These are phyloP conservation scores for Altica lythri DNA, from an alignment of 2,888 invertebrate species.

Conservation along the genomic window DNA sequence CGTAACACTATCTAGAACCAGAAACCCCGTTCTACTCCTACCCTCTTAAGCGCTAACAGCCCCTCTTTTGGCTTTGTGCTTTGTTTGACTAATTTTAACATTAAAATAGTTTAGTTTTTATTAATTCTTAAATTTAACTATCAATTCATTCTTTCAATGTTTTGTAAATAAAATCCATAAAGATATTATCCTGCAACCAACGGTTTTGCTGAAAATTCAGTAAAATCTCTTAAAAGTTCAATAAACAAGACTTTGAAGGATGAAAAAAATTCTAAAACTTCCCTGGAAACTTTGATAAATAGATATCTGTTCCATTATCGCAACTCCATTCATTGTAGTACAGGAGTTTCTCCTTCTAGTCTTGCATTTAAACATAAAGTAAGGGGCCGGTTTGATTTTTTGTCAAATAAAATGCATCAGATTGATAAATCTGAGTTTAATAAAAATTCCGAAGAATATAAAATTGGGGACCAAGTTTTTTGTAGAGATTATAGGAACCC, in stretches of 20 bases:
- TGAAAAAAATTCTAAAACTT: not conserved
- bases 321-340: not conserved
- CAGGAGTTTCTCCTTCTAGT: not conserved
- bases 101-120: too few species aligned
- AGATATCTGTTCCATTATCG: not conserved
- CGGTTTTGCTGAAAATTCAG: not conserved
- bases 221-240: constrained; percentile 3
- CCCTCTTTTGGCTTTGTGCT: too few species aligned
- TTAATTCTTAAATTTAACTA: too few species aligned
- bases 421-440: not conserved
- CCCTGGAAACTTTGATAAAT: not conserved
- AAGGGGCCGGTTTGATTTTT: constrained; percentile 9
- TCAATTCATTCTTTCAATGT: too few species aligned
- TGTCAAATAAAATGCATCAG: not conserved
- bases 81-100: too few species aligned
- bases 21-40: not conserved
- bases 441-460: constrained; percentile 10
- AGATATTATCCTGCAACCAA: not conserved
- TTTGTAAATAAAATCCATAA: too few species aligned
- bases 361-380: constrained; percentile 13
- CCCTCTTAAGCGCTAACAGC: too few species aligned
- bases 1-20: not conserved
- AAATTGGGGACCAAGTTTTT: constrained; percentile 7
- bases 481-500: constrained; percentile 22
- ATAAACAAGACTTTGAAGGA: not conserved